These are phyloP conservation scores for Megaleporinus macrocephalus DNA, from an alignment of 2,113 vertebrate species.

Conservation along the genomic window DNA sequence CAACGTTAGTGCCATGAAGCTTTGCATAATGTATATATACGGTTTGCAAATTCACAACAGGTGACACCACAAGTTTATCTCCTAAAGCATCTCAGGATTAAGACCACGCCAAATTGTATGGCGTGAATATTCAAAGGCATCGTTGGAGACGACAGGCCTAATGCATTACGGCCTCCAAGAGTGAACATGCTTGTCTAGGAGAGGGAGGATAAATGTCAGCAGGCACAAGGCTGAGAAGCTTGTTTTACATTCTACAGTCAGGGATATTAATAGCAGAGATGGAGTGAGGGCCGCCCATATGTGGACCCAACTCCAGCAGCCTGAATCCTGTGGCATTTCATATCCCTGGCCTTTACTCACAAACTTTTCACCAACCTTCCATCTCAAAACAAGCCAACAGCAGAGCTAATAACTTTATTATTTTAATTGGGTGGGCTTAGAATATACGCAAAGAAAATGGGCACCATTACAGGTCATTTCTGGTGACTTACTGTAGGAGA, in stretches of 20 bases:
- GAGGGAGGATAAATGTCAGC: slow-evolving; percentile 53
- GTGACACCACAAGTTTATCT: too few relatives aligned
- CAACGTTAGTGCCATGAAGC: too few relatives aligned
- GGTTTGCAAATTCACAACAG: too few relatives aligned
- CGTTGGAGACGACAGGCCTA: slow-evolving; percentile 26
- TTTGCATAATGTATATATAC: too few relatives aligned
- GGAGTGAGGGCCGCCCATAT: slow-evolving; percentile 53
- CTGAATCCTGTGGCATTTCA: slow-evolving; percentile 54
- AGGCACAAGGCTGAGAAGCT: slow-evolving; percentile 49
- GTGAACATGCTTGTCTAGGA: slow-evolving; percentile 32
- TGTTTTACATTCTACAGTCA: slow-evolving; percentile 60
- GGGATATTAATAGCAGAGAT: slow-evolving; percentile 58
- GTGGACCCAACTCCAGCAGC: slow-evolving; percentile 52
- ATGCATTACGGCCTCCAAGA: slow-evolving; percentile 8
- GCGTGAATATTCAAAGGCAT: slow-evolving; percentile 24
- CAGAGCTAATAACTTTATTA: neutral
- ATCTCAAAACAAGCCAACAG: neutral
- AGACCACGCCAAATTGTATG: neutral
- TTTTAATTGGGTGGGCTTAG: neutral
- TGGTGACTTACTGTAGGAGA: neutral
- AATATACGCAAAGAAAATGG: neutral
- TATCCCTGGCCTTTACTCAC: slow-evolving; percentile 36
- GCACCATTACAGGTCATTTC: neutral
- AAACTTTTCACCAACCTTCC: slow-evolving; percentile 22
- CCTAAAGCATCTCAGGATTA: too few relatives aligned